Evolutionary conservation across 1,140 invertebrate species (phyloP), one percentile per base, ranked within the genome.

Genomic region (Holotrichia oblita): DNA sequence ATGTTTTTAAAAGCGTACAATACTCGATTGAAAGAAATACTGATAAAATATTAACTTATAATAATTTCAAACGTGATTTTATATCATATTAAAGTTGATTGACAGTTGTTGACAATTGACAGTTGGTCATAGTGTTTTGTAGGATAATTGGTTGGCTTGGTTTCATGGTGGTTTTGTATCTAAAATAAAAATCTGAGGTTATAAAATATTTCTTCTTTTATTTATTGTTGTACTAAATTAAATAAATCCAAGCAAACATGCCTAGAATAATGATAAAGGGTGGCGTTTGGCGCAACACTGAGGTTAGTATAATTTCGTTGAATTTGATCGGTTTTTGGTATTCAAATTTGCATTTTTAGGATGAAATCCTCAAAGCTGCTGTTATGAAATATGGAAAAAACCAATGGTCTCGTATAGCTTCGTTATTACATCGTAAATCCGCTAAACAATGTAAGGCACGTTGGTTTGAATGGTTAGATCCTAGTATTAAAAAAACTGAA

Each of bases 351-450:
- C 44, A 12, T 10, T 88, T 88, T 77, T 81, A 99, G 97, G 99
- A 99, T 99, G 99, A 99, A 91, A 99, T 99, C 85, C 91, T 99
- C 34, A 99, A 99, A 91, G 99, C 99, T 72, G 99, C 99, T 87
- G 98, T 99, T 73, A 99, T 99, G 98, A 99, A 99, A 95, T 99
- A 99, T 96, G 99, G 99, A 74, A 99, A 99, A 92, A 99, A 99
- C 87, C 98, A 99, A 86, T 99, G 99, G 99, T 98, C 97, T 78
- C 93, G 99, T 84, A 99, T 99, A 89, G 99, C 99, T 34, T 99
- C 99, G 0, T 85, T 99, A 40, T 89, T 99, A 4, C 99, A 99
- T 87, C 91, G 98, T 82, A 99, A 99, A 88, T 99, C 98, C 3
- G 98, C 99, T 0, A 99, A 99, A 88, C 99, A 99, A 85, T 99